Conservation (phyloP, 1,140 invertebrate species). For the Hesperophylax magnus region DNA sequence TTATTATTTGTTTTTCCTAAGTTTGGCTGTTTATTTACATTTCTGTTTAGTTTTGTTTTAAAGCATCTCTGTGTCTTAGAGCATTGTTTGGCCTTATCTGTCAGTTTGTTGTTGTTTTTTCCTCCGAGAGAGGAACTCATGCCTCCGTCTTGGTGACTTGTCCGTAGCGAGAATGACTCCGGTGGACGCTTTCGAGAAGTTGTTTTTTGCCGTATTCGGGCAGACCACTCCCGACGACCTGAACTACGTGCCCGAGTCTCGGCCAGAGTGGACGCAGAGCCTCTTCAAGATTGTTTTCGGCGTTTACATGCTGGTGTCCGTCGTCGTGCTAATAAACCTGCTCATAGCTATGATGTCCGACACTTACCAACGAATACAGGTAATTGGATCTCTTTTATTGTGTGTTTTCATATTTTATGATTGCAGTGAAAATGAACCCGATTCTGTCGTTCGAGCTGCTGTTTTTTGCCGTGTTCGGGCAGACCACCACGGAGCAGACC, state of each 20-base stretch:
- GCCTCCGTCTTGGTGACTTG: conserved; percentile 44
- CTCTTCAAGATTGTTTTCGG: conserved; percentile 88
- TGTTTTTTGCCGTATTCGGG: conserved; percentile 99
- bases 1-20: conserved; percentile 25
- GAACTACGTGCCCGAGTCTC: conserved; percentile 71
- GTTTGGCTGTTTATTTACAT: conserved; percentile 49
- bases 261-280: conserved; percentile 82
- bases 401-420: conserved; percentile 70
- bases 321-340: conserved; percentile 98
- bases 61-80: conserved; percentile 49
- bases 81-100: conserved; percentile 50
- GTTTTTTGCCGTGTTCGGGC: conserved; percentile 99
- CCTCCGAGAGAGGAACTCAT: conserved; percentile 57
- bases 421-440: conserved; percentile 90
- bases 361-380: conserved; percentile 98
- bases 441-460: conserved; percentile 95
- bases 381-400: conserved; percentile 69
- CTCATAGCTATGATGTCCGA: conserved; percentile 99
- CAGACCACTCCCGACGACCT: conserved; percentile 91
- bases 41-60: conserved; percentile 43
- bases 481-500: conserved; percentile 90
- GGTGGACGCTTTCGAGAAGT: conserved; percentile 92
- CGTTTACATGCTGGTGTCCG: conserved; percentile 98
- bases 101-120: conserved; percentile 48
- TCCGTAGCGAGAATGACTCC: conserved; percentile 88